These are phyloP conservation scores for Circaetus cinerascens DNA, from an alignment of 2,113 vertebrate species.

Conservation along the genomic window DNA sequence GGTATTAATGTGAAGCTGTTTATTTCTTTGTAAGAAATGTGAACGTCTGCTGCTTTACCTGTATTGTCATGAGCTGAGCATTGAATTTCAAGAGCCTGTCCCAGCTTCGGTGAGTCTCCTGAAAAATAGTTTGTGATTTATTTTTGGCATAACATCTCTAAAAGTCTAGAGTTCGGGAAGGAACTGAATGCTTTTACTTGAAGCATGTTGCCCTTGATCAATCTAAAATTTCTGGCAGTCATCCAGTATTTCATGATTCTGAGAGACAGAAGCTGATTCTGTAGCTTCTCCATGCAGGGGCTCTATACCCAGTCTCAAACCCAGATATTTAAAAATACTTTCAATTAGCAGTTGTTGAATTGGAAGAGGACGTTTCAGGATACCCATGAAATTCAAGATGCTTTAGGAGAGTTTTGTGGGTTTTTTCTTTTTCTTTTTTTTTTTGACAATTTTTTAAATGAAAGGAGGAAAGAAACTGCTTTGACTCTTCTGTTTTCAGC, in stretches of 20 bases:
- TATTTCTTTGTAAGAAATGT: constrained; percentile 83
- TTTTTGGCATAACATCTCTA: not conserved
- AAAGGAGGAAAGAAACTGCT: not conserved
- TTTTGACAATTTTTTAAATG: not conserved
- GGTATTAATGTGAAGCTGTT: not conserved
- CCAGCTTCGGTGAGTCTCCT: constrained; percentile 87
- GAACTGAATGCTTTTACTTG: not conserved
- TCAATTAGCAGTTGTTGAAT: not conserved
- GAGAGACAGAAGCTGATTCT: not conserved
- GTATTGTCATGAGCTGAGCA: constrained; percentile 95
- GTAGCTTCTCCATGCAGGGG: not conserved
- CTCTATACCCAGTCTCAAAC: not conserved
- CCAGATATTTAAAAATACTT: not conserved
- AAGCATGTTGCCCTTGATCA: not conserved
- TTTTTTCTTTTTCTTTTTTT: not conserved
- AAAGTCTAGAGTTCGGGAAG: not conserved
- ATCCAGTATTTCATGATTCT: not conserved
- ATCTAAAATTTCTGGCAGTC: not conserved
- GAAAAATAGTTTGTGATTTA: not conserved
- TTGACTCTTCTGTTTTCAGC: not conserved
- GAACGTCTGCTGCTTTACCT: constrained; percentile 94
- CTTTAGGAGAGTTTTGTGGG: not conserved
- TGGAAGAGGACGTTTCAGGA: not conserved
- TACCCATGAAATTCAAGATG: not conserved
- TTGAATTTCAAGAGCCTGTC: constrained; percentile 95